Percentiles rank a stretch among this genome's conserved stretches.
Evolutionary conservation across 2,888 invertebrate species (phyloP).

Genomic region (Eurytoma adleriae): DNA sequence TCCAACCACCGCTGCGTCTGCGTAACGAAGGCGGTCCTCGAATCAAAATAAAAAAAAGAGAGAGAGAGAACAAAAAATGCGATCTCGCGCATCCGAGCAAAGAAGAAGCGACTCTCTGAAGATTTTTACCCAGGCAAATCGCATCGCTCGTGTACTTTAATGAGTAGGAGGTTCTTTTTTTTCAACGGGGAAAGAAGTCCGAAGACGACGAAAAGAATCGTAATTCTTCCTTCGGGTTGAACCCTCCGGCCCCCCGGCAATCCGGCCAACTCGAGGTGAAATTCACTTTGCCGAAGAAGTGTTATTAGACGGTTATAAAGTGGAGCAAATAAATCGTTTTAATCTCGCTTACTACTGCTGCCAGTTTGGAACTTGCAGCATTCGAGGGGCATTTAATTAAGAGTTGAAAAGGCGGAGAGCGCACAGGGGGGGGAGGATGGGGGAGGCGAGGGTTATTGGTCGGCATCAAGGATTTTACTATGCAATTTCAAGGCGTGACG

Average conservation of each 20-base stretch:
- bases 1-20: background rate
- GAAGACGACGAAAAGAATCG: background rate
- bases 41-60: background rate
- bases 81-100: background rate
- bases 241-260: background rate
- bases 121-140: background rate
- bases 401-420: background rate
- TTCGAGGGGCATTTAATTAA: conserved; percentile 37
- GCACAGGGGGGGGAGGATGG: no score
- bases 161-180: background rate
- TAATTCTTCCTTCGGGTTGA: background rate
- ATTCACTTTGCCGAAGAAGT: conserved; percentile 22
- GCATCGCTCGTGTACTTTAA: background rate
- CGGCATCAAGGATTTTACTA: conserved; percentile 24
- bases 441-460: conserved; percentile 7
- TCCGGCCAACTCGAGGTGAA: background rate
- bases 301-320: conserved; percentile 20
- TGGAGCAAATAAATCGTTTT: conserved; percentile 35
- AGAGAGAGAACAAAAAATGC: background rate
- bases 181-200: background rate
- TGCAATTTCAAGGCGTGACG: background rate
- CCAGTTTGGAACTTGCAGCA: conserved; percentile 19
- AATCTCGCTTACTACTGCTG: conserved; percentile 6
- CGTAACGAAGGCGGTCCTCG: background rate
- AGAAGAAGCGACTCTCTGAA: background rate